Evolutionary conservation across 2,888 invertebrate genomes (phyloP).

Genomic region (Protodeltote pygarga): DNA sequence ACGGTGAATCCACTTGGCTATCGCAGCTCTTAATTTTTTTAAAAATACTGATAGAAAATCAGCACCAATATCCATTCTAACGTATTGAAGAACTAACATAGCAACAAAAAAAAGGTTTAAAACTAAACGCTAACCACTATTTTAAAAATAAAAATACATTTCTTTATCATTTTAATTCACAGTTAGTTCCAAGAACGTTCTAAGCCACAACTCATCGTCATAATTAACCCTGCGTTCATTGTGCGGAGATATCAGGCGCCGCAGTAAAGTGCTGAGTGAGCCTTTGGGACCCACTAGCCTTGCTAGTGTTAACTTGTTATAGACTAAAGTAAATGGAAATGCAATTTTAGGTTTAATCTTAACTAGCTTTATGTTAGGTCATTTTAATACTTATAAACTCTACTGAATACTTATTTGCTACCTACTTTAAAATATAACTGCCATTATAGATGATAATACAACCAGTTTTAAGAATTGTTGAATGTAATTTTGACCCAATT

Average conservation of each 20-base stretch:
- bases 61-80: too few species aligned
- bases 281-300: conserved; percentile 24
- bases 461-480: too few species aligned
- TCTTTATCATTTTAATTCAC: background rate
- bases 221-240: conserved; percentile 22
- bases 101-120: too few species aligned
- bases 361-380: background rate
- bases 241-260: conserved; percentile 7
- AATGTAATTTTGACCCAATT: too few species aligned
- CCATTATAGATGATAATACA: too few species aligned
- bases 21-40: too few species aligned
- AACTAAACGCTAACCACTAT: background rate
- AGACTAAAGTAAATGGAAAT: background rate
- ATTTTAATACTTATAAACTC: too few species aligned
- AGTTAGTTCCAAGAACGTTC: conserved; percentile 11
- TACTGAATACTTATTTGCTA: too few species aligned
- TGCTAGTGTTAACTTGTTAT: conserved; percentile 3
- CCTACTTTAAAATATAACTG: too few species aligned
- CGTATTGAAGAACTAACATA: too few species aligned
- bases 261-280: conserved; percentile 1
- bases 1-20: too few species aligned
- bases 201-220: conserved; percentile 23
- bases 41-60: too few species aligned
- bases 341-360: background rate
- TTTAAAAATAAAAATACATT: conserved; percentile 3